Conservation (phyloP, 1,140 invertebrate genomes). For the Drosophila asahinai region DNA sequence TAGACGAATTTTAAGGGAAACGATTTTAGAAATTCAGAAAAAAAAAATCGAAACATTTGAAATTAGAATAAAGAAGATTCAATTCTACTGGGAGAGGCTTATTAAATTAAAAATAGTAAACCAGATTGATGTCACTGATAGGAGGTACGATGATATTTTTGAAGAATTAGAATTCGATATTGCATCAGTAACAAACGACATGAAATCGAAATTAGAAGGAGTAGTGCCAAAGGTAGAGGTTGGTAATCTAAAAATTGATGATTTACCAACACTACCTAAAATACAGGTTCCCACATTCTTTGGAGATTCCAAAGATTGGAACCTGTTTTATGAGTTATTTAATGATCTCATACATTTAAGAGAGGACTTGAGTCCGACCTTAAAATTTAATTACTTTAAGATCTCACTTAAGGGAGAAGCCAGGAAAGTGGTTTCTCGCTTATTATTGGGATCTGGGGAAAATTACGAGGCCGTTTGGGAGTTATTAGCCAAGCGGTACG, state of each 20-base stretch:
- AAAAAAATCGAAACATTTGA: too few relatives aligned
- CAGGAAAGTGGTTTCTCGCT: too few relatives aligned
- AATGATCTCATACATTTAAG: conserved; percentile 7
- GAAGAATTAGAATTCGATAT: conserved; percentile 8
- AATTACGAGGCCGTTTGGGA: neutral
- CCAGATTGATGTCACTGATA: neutral
- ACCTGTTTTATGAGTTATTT: neutral
- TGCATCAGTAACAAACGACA: neutral
- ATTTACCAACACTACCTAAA: conserved; percentile 4
- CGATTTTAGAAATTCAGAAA: too few relatives aligned
- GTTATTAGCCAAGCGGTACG: conserved; percentile 9
- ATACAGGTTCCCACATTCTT: conserved; percentile 7
- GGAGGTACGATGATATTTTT: neutral
- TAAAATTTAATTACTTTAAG: neutral
- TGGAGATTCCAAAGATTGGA: conserved; percentile 1
- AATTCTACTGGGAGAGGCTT: too few relatives aligned
- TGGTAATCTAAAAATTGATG: conserved; percentile 9
- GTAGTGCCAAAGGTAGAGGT: neutral
- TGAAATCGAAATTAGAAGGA: neutral
- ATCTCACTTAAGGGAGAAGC: neutral
- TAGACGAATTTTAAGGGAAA: too few relatives aligned
- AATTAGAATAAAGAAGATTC: too few relatives aligned
- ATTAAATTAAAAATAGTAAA: neutral
- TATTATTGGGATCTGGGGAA: too few relatives aligned
- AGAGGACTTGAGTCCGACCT: conserved; percentile 3